phyloP scores from a whole-genome alignment of 1,140 invertebrate genomes.

The Bombus sibiricus region DNA sequence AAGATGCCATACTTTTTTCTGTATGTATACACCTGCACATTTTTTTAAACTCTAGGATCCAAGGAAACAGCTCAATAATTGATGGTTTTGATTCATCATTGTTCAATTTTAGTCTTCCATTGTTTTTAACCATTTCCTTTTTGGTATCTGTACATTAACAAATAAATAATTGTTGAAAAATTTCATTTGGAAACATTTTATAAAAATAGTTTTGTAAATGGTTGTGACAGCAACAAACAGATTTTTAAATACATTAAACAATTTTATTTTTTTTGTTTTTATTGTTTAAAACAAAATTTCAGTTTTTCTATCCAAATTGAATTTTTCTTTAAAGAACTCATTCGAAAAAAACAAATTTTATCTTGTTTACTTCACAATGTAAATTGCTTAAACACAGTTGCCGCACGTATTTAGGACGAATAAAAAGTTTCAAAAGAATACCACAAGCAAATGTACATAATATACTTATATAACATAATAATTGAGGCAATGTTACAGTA shows the following conservation, averaged over 20 bases:
- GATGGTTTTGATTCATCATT: conserved; percentile 61
- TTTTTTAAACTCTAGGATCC: conserved; percentile 69
- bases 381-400: neutral
- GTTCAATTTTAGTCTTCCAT: conserved; percentile 49
- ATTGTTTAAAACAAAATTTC: neutral
- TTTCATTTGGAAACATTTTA: neutral
- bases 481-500: neutral
- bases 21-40: conserved; percentile 62
- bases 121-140: conserved; percentile 51
- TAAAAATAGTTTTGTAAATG: neutral
- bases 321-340: neutral
- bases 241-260: neutral
- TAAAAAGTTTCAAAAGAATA: neutral
- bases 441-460: neutral
- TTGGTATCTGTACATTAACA: conserved; percentile 58
- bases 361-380: neutral
- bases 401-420: neutral
- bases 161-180: conserved; percentile 1
- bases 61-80: conserved; percentile 70
- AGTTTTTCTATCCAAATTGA: neutral
- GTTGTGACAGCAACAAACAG: neutral
- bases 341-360: neutral
- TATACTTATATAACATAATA: neutral
- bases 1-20: conserved; percentile 65
- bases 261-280: neutral